These are phyloP conservation scores for Spisula subtruncata DNA, from an alignment of 2,888 invertebrate genomes.

Conservation along the genomic window DNA sequence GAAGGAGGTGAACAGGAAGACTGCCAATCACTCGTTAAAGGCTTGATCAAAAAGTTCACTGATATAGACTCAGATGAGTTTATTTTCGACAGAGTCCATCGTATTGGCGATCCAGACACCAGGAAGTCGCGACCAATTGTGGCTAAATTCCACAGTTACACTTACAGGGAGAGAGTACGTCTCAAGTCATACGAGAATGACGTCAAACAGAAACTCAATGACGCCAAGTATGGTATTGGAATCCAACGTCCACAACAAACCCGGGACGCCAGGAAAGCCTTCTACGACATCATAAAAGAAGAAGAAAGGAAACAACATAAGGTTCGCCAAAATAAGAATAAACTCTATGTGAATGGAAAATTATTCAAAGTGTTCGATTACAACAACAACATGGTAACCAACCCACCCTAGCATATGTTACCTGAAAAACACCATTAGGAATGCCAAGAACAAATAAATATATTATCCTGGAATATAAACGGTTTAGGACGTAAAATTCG, in stretches of 20 bases:
- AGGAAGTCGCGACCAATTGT: constrained; percentile 45
- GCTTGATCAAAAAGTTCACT: not conserved
- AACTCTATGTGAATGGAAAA: no score
- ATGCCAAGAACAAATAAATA: no score
- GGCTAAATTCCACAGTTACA: constrained; percentile 37
- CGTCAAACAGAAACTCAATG: not conserved
- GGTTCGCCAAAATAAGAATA: no score
- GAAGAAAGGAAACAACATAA: not conserved
- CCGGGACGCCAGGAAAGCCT: constrained; percentile 23
- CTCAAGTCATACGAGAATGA: not conserved
- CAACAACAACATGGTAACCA: no score
- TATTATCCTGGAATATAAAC: no score
- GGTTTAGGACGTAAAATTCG: no score
- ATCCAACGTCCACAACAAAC: constrained; percentile 29
- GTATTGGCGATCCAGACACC: constrained; percentile 20
- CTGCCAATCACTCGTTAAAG: no score
- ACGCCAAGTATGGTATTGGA: not conserved
- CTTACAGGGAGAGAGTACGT: constrained; percentile 18
- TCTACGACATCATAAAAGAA: constrained; percentile 3
- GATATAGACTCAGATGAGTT: not conserved
- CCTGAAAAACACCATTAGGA: no score
- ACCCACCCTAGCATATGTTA: no score
- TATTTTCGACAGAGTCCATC: constrained; percentile 27
- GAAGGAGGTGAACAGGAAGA: no score
- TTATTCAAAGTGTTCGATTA: no score